Conservation (phyloP, 1,140 invertebrate species). For the Drosophila truncata region DNA sequence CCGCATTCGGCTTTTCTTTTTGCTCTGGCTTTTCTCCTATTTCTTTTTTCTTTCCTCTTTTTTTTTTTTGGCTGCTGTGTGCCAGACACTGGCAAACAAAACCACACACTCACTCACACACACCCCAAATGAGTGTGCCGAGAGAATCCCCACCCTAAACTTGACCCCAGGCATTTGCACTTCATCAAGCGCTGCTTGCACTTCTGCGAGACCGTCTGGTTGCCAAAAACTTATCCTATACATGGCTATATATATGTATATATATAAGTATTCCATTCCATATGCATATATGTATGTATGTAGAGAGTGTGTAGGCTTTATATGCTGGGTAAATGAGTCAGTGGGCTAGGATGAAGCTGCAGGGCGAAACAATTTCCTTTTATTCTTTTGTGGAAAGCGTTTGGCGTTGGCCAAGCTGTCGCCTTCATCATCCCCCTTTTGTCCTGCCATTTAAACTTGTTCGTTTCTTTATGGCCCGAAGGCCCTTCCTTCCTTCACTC, state of each 20-base stretch:
- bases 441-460: constrained; percentile 60
- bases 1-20: constrained; percentile 28
- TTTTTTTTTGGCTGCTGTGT: constrained; percentile 40
- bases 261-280: constrained; percentile 20
- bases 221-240: constrained; percentile 54
- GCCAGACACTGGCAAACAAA: constrained; percentile 55
- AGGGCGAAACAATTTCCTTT: constrained; percentile 66
- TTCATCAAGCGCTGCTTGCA: constrained; percentile 73
- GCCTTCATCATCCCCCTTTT: constrained; percentile 17
- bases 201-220: constrained; percentile 51
- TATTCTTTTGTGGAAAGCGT: constrained; percentile 51
- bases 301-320: constrained; percentile 1
- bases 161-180: constrained; percentile 82
- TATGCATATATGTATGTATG: constrained; percentile 18
- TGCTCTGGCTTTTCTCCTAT: constrained; percentile 11
- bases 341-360: constrained; percentile 70
- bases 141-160: constrained; percentile 69
- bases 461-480: constrained; percentile 46
- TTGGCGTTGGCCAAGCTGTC: constrained; percentile 52
- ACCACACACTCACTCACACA: constrained; percentile 26
- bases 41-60: constrained; percentile 6
- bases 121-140: constrained; percentile 28
- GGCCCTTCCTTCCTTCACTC: constrained; percentile 41
- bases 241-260: constrained; percentile 17
- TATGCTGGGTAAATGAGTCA: constrained; percentile 48